phyloP scores from a whole-genome alignment of 2,113 vertebrate genomes.

The Enhydra lutris region DNA sequence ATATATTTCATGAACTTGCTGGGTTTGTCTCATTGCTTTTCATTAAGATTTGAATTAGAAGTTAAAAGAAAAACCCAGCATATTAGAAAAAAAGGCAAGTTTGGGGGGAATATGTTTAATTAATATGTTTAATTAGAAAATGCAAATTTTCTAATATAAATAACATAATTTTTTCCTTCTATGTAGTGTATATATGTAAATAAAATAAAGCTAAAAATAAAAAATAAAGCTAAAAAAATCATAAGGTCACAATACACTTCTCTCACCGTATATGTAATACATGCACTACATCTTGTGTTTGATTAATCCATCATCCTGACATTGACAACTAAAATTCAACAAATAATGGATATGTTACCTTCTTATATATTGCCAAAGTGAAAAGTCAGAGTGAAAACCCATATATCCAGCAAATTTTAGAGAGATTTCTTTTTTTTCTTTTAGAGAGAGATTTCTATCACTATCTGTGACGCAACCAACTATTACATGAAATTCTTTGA shows the following conservation, averaged over 20 bases:
- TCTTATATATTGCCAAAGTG: neutral
- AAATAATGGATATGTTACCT: neutral
- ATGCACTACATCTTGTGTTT: neutral
- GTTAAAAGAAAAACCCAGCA: neutral
- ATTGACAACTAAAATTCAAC: constrained; percentile 2
- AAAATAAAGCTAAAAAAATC: neutral
- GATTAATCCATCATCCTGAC: neutral
- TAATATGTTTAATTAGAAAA: neutral
- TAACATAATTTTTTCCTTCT: neutral
- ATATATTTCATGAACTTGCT: neutral
- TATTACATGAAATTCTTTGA: neutral
- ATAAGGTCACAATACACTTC: neutral
- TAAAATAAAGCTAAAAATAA: neutral
- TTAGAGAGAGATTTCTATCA: neutral
- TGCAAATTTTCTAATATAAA: neutral
- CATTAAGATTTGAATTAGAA: constrained; percentile 26
- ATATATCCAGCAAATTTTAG: neutral
- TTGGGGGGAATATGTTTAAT: neutral
- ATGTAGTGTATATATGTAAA: neutral
- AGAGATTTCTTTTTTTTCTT: neutral
- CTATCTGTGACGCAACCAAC: neutral
- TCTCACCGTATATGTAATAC: neutral
- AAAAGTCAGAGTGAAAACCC: neutral
- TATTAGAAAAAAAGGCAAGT: neutral
- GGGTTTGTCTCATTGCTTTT: neutral